Base-by-base conservation (phyloP, 1,140 invertebrate genomes). In the Plectus sambesii region DNA sequence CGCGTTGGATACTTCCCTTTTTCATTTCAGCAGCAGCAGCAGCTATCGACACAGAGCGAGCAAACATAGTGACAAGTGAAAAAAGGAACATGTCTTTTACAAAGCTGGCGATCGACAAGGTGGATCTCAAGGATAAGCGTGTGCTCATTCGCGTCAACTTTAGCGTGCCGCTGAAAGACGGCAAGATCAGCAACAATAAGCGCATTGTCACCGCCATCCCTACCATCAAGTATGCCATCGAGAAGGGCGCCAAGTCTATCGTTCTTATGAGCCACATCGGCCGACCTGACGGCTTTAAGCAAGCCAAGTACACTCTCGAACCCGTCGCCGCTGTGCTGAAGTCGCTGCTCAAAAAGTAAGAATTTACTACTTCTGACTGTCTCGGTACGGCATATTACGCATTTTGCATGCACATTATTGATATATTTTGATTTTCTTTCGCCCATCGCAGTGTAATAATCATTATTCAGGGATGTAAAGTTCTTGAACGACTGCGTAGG, bases 81-180 rank as follows among this genome's bases (percentile, higher is more conserved):
- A n/a, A n/a, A n/a, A n/a, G n/a, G n/a, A 43, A 40, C 20, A 90
- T 90, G 86, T 79, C 84, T 56, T 73, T 75, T 1, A 74, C 75
- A 47, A 78, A 78, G 61, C 57, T 77, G 4, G 66, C 70, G 20
- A 76, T 77, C 30, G 75, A 78, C 56, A 57, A 72, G 43, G 45
- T 78, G 4, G 69, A 76, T 50, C 20, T 78, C 0, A 73, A 73
- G 41, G 73, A 61, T 2, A 76, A 78, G 60, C 35, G 61, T 5
- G 49, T 68, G 8, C 49, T 68, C 2, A 61, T 65, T 23, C 59
- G 88, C 20, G 93, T 98, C 24, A 93, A 99, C 69, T 99, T 98
- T 73, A 98, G 98, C 76, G 90, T 99, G n/a, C 94, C 94, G 0
- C 73, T 94, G 53, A 96, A 97, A 73, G 87, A 92, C 60, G 87